Conservation (phyloP, 2,888 invertebrate genomes). For the Plebejus argus region DNA sequence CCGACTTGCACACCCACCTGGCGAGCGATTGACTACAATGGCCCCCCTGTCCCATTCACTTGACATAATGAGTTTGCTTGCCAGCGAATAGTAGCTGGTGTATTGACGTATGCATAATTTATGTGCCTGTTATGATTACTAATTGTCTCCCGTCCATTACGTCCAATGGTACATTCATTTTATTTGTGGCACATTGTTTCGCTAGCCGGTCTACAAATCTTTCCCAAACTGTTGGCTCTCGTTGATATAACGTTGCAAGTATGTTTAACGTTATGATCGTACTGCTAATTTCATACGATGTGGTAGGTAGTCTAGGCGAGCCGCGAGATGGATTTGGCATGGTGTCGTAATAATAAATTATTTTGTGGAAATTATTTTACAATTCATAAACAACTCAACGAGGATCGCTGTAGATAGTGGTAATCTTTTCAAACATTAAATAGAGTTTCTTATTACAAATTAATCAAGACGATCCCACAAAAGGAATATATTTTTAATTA, state of each 20-base stretch:
- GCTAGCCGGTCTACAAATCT: slow-evolving; percentile 10
- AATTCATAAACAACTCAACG: neutral
- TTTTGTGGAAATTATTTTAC: neutral
- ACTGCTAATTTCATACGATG: neutral
- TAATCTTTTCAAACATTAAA: neutral
- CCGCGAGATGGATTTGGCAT: neutral
- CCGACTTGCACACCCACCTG: slow-evolving; percentile 76
- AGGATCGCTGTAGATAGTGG: neutral
- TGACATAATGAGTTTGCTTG: slow-evolving; percentile 65
- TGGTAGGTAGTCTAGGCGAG: neutral
- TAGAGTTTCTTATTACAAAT: slow-evolving; percentile 2
- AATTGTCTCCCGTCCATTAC: slow-evolving; percentile 25
- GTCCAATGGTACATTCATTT: slow-evolving; percentile 10
- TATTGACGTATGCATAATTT: slow-evolving; percentile 68
- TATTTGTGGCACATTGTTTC: slow-evolving; percentile 26
- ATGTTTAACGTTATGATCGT: neutral
- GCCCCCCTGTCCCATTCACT: slow-evolving; percentile 59
- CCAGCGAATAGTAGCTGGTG: slow-evolving; percentile 69
- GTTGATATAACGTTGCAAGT: neutral
- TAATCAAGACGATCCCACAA: slow-evolving; percentile 28
- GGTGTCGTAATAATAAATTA: neutral
- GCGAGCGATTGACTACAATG: slow-evolving; percentile 76
- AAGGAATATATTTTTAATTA: slow-evolving; percentile 55
- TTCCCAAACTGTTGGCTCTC: neutral
- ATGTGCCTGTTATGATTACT: slow-evolving; percentile 46